Evolutionary conservation across 2,113 vertebrate species (phyloP), one percentile per base, ranked within the genome.

Genomic region (Dascyllus trimaculatus): DNA sequence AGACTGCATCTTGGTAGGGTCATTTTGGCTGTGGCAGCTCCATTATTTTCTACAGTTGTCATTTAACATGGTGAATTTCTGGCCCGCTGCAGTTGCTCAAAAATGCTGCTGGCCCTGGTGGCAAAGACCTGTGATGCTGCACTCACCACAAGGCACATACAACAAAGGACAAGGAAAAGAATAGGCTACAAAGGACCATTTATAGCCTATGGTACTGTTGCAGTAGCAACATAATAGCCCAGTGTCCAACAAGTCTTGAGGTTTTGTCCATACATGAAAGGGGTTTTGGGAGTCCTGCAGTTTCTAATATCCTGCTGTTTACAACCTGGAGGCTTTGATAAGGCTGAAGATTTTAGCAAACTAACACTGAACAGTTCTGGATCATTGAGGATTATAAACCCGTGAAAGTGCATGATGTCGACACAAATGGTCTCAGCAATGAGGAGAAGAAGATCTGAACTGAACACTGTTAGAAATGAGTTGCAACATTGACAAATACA

Each of bases 311-410:
- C 69, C 78, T 63, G 82, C 80, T 75, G 82, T 85, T 82, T 87
- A 78, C 85, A 84, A 80, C 76, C 72, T 82, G 64, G 69, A 86
- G 74, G 40, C 69, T 74, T 79, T 81, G 88, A 92, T 90, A 88
- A 89, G 65, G 52, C 43, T 40, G 63, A 69, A 81, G 78, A 88
- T 78, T 88, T 84, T 80, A 84, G 85, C 66, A 66, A 80, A 87
- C 83, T 90, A 85, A 85, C 56, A 48, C 69, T 65, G 80, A 93
- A 91, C 80, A 87, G 84, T 87, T 91, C 80, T 85, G 90, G 92
- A 89, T 92, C 83, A 90, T 63, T 89, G 85, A 91, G 78, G 82
- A 66, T 72, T 80, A 63, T 70, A 82, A 84, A 78, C 75, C 74
- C 64, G 43, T 91, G 75, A 89, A 91, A 88, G 79, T 66, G 61